Evolutionary conservation across 2,888 invertebrate species (phyloP), one percentile per base, ranked within the genome.

Genomic region (Eulithis testata): DNA sequence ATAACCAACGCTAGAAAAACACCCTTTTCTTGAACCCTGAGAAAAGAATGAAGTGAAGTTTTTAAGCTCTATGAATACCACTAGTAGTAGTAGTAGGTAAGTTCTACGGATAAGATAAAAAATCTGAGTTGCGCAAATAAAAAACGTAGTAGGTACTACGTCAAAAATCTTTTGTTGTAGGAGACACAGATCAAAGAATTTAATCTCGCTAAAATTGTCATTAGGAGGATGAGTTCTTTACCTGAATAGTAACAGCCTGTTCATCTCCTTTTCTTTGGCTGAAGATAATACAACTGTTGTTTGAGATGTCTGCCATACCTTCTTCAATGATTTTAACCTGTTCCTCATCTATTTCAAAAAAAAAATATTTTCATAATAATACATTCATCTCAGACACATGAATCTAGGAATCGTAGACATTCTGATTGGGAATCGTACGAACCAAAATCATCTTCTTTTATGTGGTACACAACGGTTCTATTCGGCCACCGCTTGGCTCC

Each of bases 11-110:
- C 77, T 86, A 4, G 94, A 93, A 70, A 79, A 93, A 67, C 94
- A 94, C 5, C 94, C 94, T 86, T 94, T 76, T 92, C 95, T 75
- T 94, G 94, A 71, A 96, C 99, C 94, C 99, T 99, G 73, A 71
- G 31, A 31, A 31, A 64, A 37, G 37, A 52, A 57, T 11, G 36
- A n/a, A 11, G 37, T 37, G 5, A 7, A 37, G 37, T 37, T 37
- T 21, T 21, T 21, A 21, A 21, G 40, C 5, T 40, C 40, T 40
- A 40, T 40, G 40, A 31, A 31, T 31, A 31, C 0, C 6, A 1
- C 31, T 31, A 21, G 21, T 21, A 21, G 21, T 21, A 21, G 1
- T 21, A 21, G 21, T 21, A 21, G 21, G 21, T 21, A 21, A 21
- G 21, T 21, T 21, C 21, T 21, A 21, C 21, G 21, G 2, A 21